Base-by-base conservation (phyloP, 2,888 invertebrate genomes). In the Agonopterix heracliana region DNA sequence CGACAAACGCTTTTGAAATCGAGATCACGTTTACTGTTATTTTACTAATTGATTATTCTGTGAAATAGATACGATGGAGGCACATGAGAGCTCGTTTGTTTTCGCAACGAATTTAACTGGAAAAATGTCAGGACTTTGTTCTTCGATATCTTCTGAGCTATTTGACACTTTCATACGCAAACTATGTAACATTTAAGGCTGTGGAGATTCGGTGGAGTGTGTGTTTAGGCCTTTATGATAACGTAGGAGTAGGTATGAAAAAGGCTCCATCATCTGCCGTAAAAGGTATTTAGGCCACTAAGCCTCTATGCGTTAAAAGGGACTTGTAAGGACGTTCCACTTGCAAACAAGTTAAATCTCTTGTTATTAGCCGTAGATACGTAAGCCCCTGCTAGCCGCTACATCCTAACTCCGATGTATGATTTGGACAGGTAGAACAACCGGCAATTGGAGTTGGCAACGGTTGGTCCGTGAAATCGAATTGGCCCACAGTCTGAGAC, bases 401-500 rank as follows among this genome's bases (percentile, higher is more conserved):
- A 51, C 41, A 40, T 46, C 50, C 26, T 9, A 36, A 46, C 47
- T 46, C 26, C 26, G 26, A 26, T 26, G 26, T 26, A n/a, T 38
- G 45, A 46, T 46, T 46, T 34, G 60, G 63, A 61, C 69, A 67
- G 65, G 61, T 61, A 63, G 62, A 63, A 57, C 54, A 64, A 60
- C 54, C 63, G 68, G 63, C 66, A 64, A 71, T 71, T 71, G 69
- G 73, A 74, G 77, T 74, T 78, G 79, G 70, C 78, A 78, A 62
- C 74, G 71, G 67, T 62, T 67, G 77, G 71, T 66, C 74, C 81
- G 74, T 82, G 79, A 81, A 83, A 86, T 85, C 78, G 81, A 83
- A 80, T 86, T 84, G 86, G 87, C 83, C 76, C 73, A 70, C 76
- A 77, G 77, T 81, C 85, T 81, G 80, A 70, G 74, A 79, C 82